Base-by-base conservation (phyloP, 2,113 vertebrate species). In the Platycercus adscitus region DNA sequence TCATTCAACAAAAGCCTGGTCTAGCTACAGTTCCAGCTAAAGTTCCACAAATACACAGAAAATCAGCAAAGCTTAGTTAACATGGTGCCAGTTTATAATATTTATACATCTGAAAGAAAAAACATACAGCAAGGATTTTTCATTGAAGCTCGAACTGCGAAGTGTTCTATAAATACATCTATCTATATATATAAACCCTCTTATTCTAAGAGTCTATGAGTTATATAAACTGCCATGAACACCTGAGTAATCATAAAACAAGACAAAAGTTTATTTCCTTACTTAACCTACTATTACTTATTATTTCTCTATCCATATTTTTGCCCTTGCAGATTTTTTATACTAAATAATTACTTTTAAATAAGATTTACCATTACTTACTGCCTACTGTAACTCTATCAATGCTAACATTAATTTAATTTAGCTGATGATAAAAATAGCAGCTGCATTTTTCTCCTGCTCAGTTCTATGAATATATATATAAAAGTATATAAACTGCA, bases 131-230 rank as follows among this genome's bases (percentile, higher is more conserved):
- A 75, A 0, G 35, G 35, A 39, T 11, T n/a, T 46, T 75, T 46
- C 66, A 81, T 13, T 0, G 0, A 58, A 77, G 10, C 6, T 71
- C 20, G 69, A 21, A 46, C 24, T 60, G 25, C 1, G 2, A 1
- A 37, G 9, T 6, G 8, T 17, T 69, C 10, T 61, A 33, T 52
- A 71, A 47, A 84, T 65, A n/a, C n/a, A 39, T 7, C 35, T 37
- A 44, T 7, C 33, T 60, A 7, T 5, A 17, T 21, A 4, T 28
- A 73, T 41, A 64, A 70, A 81, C 31, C 4, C 7, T n/a, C 19
- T 39, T n/a, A 31, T n/a, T 69, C 41, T 53, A 65, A 24, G 10
- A 58, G 26, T 46, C n/a, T 58, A 7, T 9, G 35, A 72, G 4
- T 71, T 56, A 76, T 9, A 60, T 23, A 58, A 82, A 13, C 20